Evolutionary conservation across 2,113 vertebrate genomes (phyloP), one percentile per base, ranked within the genome.

Genomic region (Strix aluco): DNA sequence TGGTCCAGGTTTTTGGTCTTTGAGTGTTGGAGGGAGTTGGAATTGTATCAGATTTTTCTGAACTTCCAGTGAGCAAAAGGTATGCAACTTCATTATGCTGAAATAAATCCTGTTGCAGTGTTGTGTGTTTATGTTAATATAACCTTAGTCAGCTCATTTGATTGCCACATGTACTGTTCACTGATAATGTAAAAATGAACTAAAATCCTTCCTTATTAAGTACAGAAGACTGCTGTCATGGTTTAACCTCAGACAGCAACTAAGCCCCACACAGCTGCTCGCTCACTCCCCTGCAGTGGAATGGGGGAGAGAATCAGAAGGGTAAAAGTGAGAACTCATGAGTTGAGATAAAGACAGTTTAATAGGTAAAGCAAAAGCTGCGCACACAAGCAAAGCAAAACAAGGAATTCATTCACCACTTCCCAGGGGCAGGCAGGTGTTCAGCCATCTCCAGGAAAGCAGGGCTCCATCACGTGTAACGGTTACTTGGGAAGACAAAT

Each of bases 1-100:
- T 0, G 1, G 13, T 34, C 32, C 1, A 2, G 13, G 18, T 16
- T 58, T 70, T 46, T 23, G 40, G 10, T 7, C 36, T 63, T 42
- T 20, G 21, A 44, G 18, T 22, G 12, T n/a, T 59, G 46, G 38
- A 57, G 21, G 40, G 29, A 34, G 19, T 6, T 51, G 49, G 32
- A 81, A n/a, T 88, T 69, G 8, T 49, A 20, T 36, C 25, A 9
- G 9, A 15, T 65, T 72, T 72, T 71, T 44, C 26, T 36, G 30
- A 62, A 32, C 9, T 81, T 81, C 40, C 22, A 49, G 18, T 25
- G 18, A 49, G 18, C 25, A 30, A 51, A 72, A 78, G 21, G 7
- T 18, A 7, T 15, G 9, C 27, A n/a, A 18, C 38, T 51, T 22
- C 10, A 27, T 58, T 51, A 30, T 19, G 44, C 51, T 71, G 51